phyloP scores from a whole-genome alignment of 2,113 vertebrate species.

The Cettia cetti region DNA sequence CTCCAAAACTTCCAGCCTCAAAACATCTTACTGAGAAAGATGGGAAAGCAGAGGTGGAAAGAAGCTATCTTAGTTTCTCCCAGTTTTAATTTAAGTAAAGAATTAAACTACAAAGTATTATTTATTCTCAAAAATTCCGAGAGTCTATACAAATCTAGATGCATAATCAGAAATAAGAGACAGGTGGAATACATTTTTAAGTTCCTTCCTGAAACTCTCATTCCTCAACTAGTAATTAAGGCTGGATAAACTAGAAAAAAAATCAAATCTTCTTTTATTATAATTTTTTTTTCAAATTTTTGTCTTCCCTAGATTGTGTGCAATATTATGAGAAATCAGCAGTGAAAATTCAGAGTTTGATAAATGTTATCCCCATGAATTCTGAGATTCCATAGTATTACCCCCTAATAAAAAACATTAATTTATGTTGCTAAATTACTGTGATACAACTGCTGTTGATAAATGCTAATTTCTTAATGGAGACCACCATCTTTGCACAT shows the following conservation, averaged over 20 bases:
- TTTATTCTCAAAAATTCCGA: neutral
- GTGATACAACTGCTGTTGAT: neutral
- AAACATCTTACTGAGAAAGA: neutral
- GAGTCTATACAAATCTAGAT: neutral
- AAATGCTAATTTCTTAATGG: neutral
- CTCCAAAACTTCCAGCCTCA: neutral
- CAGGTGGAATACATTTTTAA: neutral
- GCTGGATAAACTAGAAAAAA: neutral
- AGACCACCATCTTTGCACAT: neutral
- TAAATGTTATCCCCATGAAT: neutral
- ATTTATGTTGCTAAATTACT: neutral
- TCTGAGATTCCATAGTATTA: neutral
- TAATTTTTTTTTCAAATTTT: neutral
- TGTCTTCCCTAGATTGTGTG: neutral
- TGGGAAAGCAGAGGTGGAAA: neutral
- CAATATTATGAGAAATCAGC: neutral
- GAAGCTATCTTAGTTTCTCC: neutral
- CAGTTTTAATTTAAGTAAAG: neutral
- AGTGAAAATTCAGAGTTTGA: neutral
- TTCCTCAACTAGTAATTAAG: neutral
- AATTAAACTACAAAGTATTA: neutral
- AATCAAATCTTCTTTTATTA: neutral
- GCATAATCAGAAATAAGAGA: neutral
- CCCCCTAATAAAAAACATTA: neutral
- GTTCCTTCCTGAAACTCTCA: neutral